phyloP scores from a whole-genome alignment of 1,140 invertebrate genomes.

The Phocides pigmalion region DNA sequence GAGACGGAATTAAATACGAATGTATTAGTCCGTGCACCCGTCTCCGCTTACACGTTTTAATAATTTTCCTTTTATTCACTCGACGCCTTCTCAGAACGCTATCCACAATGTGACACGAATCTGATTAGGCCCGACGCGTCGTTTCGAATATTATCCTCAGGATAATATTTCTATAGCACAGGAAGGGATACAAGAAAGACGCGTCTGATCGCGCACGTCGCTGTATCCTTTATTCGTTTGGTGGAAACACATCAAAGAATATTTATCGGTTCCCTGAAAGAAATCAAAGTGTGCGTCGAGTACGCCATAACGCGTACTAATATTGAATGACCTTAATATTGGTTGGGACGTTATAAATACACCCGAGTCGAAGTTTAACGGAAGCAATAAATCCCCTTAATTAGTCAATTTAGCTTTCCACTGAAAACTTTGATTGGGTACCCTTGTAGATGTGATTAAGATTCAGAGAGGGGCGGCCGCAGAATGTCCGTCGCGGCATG shows the following conservation, averaged over 20 bases:
- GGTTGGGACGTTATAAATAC: slow-evolving; percentile 61
- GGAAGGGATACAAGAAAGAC: slow-evolving; percentile 46
- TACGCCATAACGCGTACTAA: slow-evolving; percentile 57
- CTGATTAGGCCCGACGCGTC: slow-evolving; percentile 62
- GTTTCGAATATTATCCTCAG: slow-evolving; percentile 48
- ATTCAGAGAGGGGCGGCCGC: slow-evolving; percentile 16
- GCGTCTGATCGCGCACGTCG: slow-evolving; percentile 46
- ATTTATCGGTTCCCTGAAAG: slow-evolving; percentile 49
- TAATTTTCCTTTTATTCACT: slow-evolving; percentile 72
- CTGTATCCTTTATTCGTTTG: slow-evolving; percentile 57
- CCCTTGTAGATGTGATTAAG: slow-evolving; percentile 41
- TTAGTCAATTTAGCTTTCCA: slow-evolving; percentile 75
- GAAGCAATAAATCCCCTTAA: slow-evolving; percentile 78
- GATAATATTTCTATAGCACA: slow-evolving; percentile 56
- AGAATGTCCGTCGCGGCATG: slow-evolving; percentile 15
- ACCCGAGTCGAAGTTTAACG: slow-evolving; percentile 52
- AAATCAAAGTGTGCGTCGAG: slow-evolving; percentile 56
- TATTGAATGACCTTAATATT: slow-evolving; percentile 67
- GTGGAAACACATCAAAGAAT: slow-evolving; percentile 59
- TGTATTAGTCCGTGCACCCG: slow-evolving; percentile 55
- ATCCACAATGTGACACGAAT: slow-evolving; percentile 60
- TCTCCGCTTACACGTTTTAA: slow-evolving; percentile 67
- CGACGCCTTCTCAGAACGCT: slow-evolving; percentile 63
- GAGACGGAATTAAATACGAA: slow-evolving; percentile 77
- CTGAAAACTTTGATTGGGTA: slow-evolving; percentile 68